phyloP scores from a whole-genome alignment of 1,140 invertebrate genomes.

The Danaus plexippus region DNA sequence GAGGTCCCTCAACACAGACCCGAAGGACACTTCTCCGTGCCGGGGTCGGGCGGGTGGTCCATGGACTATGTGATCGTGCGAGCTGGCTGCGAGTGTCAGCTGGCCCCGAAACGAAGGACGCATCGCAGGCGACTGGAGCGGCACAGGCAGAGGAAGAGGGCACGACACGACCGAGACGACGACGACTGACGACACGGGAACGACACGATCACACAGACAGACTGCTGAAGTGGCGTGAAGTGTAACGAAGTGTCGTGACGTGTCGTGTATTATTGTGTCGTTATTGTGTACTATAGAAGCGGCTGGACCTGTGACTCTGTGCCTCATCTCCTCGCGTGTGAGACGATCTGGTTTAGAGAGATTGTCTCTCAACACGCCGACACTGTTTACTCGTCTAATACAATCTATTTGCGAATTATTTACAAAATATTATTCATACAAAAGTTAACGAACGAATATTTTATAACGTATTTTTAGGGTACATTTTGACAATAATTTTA shows the following conservation, averaged over 20 bases:
- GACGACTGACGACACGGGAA: conserved; percentile 36
- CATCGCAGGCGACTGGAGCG: conserved; percentile 44
- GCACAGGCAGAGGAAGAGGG: conserved; percentile 48
- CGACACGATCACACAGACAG: conserved; percentile 42
- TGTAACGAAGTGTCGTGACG: conserved; percentile 23
- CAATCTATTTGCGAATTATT: no score
- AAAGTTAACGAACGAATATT: no score
- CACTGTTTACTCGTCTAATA: no score
- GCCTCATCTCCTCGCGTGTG: no score
- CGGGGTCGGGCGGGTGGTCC: conserved; percentile 75
- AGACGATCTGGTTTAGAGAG: not conserved
- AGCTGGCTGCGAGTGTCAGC: conserved; percentile 86
- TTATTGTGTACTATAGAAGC: no score
- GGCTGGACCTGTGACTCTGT: no score
- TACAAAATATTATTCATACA: no score
- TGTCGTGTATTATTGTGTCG: no score
- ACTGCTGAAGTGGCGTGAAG: conserved; percentile 61
- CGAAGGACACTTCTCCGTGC: conserved; percentile 70
- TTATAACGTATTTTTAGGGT: no score
- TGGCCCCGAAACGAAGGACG: conserved; percentile 55
- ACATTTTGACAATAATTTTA: no score
- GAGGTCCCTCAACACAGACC: conserved; percentile 65
- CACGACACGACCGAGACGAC: conserved; percentile 43
- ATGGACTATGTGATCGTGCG: conserved; percentile 87
- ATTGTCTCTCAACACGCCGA: conserved; percentile 4